Evolutionary conservation across 2,888 invertebrate species (phyloP), one percentile per base, ranked within the genome.

Genomic region (Odiellus spinosus): DNA sequence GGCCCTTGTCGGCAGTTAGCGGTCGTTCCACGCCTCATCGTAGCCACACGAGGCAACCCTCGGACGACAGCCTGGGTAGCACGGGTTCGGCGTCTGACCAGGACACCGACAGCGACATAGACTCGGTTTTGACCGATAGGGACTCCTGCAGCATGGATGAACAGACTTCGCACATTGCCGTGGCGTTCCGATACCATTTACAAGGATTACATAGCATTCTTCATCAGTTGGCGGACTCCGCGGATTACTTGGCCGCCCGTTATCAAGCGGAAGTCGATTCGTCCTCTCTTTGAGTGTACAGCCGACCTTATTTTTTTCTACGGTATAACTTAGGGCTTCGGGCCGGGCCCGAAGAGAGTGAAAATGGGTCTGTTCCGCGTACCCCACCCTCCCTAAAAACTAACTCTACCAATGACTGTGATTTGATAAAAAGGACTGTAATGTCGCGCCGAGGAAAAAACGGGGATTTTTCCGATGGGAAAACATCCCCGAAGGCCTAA

Each of bases 141-240:
- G 52, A 52, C 42, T 38, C 38, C 18, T 15, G 17, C 18, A 54
- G 52, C 46, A 44, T 53, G 32, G 57, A 56, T 12, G 55, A 58
- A 19, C 55, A 55, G 19, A 52, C 57, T n/a, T 51, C 52, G 2
- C 60, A 63, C 50, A 57, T 63, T 3, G 63, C 64, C 4, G 56
- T 58, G 12, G 56, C 60, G 38, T 64, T 65, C 54, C 54, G 62
- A 38, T 60, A 63, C 49, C 64, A 66, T 53, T 54, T 66, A 42
- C 56, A 59, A 38, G 63, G 64, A 43, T 56, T 66, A 18, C 64
- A 64, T 49, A 56, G 56, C 20, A 59, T 65, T 40, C 52, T 66
- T 40, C 57, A 63, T 47, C 62, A 65, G 52, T 55, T 66, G 49
- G 64, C 64, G 10, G 61, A 62, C 47, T 61, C 64, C 21, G 66